A percentile compares a stretch with the other conserved stretches of the same genome.
phyloP scores from a whole-genome alignment of 2,113 vertebrate species.

The Mesitornis unicolor region DNA sequence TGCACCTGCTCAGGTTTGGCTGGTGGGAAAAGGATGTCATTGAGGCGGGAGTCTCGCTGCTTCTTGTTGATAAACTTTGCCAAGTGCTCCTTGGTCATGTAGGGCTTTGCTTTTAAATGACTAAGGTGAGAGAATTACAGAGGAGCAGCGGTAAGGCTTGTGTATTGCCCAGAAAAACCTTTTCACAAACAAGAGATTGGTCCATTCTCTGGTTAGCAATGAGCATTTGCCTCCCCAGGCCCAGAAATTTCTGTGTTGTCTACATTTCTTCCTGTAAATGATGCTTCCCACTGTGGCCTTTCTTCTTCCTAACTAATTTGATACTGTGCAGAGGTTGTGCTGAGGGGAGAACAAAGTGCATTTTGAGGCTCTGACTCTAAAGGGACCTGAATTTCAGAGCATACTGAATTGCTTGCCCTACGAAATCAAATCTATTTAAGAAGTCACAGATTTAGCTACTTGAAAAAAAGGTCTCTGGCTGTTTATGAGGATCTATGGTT shows the following conservation, averaged over 20 bases:
- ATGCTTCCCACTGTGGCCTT: background rate
- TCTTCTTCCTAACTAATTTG: background rate
- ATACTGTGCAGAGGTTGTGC: background rate
- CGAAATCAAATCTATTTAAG: background rate
- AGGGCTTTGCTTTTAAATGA: slow-evolving; percentile 89
- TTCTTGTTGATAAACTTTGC: slow-evolving; percentile 95
- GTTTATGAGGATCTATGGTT: background rate
- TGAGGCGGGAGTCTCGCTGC: slow-evolving; percentile 90
- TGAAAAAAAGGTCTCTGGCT: background rate
- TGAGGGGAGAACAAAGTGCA: background rate
- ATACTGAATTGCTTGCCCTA: background rate
- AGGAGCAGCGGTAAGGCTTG: background rate
- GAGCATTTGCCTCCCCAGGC: background rate
- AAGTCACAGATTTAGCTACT: background rate
- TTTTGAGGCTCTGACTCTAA: background rate
- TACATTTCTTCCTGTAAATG: background rate
- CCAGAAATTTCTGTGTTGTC: background rate
- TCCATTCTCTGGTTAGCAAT: background rate
- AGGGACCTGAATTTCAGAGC: background rate
- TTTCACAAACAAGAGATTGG: background rate
- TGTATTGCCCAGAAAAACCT: background rate
- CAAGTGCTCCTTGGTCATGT: slow-evolving; percentile 95
- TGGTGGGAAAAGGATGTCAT: slow-evolving; percentile 87
- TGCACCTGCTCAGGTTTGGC: slow-evolving; percentile 89
- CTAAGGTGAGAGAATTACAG: slow-evolving; percentile 55